Percentiles rank a stretch among this genome's conserved stretches.
phyloP scores from a whole-genome alignment of 2,113 vertebrate species.

The Myiozetetes cayanensis region DNA sequence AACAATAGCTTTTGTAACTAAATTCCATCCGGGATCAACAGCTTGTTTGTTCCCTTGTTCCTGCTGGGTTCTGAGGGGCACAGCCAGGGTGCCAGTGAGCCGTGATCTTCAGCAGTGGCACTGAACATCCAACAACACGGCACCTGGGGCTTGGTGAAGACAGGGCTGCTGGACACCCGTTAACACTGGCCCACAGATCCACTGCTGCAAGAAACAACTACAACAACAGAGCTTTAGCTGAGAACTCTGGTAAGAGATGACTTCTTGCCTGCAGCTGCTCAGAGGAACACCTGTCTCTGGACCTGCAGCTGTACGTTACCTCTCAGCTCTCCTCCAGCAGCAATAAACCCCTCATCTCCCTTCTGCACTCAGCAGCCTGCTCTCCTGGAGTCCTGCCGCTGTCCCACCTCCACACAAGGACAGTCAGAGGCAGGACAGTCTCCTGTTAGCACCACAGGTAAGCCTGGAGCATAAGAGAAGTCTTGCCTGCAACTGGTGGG shows the following conservation, averaged over 20 bases:
- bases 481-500: neutral
- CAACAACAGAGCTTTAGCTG: neutral
- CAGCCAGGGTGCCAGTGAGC: neutral
- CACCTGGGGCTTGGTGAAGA: neutral
- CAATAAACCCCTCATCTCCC: neutral
- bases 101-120: neutral
- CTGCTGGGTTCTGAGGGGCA: accelerated
- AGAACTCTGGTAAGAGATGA: neutral
- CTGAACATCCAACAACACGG: accelerated
- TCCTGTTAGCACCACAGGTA: accelerated
- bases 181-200: neutral
- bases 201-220: neutral
- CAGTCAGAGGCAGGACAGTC: neutral
- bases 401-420: accelerated
- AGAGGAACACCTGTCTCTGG: neutral
- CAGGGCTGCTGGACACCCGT: neutral
- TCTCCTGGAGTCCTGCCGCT: neutral
- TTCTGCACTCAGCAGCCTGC: neutral
- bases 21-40: neutral
- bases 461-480: neutral
- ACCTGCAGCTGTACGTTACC: neutral
- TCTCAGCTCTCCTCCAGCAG: neutral
- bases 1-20: neutral
- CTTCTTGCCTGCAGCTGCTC: neutral
- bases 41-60: neutral